These are phyloP conservation scores for Nibea albiflora DNA, from an alignment of 2,113 vertebrate genomes.

Conservation along the genomic window DNA sequence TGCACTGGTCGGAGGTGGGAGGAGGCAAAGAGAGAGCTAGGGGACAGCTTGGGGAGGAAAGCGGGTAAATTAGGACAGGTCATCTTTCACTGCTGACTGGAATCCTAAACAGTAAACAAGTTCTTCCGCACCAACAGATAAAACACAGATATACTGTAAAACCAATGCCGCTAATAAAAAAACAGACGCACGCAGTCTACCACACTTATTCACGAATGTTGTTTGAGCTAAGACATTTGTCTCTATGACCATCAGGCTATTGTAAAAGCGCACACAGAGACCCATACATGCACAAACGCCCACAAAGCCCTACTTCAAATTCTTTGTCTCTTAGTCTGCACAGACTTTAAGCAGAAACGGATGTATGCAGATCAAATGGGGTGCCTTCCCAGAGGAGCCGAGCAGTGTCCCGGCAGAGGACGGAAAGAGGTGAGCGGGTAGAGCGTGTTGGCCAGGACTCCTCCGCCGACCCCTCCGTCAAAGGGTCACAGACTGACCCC, in stretches of 20 bases:
- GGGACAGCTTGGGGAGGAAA: slow-evolving; percentile 77
- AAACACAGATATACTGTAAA: slow-evolving; percentile 74
- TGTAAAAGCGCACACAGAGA: not conserved
- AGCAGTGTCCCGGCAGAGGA: slow-evolving; percentile 8
- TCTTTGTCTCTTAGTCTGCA: not conserved
- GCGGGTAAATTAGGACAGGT: slow-evolving; percentile 74
- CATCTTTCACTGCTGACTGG: slow-evolving; percentile 77
- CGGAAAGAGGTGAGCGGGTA: slow-evolving; percentile 8
- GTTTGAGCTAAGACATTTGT: slow-evolving; percentile 11
- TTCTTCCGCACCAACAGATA: slow-evolving; percentile 76
- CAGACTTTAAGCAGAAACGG: slow-evolving; percentile 7
- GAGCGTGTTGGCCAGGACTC: slow-evolving; percentile 36
- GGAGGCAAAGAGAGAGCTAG: slow-evolving; percentile 14
- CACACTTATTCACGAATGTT: slow-evolving; percentile 21
- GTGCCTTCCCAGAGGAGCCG: slow-evolving; percentile 21
- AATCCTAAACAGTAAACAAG: slow-evolving; percentile 79
- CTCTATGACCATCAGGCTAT: not conserved
- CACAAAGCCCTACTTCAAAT: slow-evolving; percentile 11
- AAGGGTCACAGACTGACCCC: slow-evolving; percentile 62
- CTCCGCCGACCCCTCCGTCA: slow-evolving; percentile 53
- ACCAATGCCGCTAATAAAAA: slow-evolving; percentile 47
- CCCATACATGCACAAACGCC: not conserved
- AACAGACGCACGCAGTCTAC: slow-evolving; percentile 33
- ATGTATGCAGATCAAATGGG: not conserved
- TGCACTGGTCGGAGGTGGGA: not conserved